Evolutionary conservation across 1,140 invertebrate genomes (phyloP), one percentile per base, ranked within the genome.

Genomic region (Aphidius ervi): DNA sequence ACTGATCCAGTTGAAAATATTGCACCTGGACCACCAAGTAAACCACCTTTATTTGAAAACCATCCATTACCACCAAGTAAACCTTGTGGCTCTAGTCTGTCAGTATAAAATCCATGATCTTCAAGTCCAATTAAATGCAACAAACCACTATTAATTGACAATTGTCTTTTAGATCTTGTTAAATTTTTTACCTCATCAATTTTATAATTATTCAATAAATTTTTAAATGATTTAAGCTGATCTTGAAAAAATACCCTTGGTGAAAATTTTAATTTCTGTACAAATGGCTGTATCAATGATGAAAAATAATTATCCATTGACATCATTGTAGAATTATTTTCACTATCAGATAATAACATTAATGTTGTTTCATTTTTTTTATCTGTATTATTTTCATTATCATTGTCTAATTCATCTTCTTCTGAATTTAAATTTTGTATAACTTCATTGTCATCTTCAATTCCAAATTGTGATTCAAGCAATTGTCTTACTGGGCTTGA

Each of bases 1-100:
- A 76, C 46, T 56, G 71, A 73, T 4, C 75, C 74, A 0, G 75
- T 75, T 0, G 75, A 76, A 0, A 75, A 45, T 65, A 75, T 68
- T 1, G 72, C 72, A 3, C 74, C 75, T 9, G 75, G 74, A 6
- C 71, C 74, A 6, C 74, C 74, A 1, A 76, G 62, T 56, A 77
- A 66, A 8, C 74, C 74, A 2, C 74, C 75, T 47, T 77, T 76
- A 46, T 76, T 76, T 4, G 74, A 67, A 31, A 76, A 68, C 74
- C 74, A 77, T 10, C 74, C 74, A 42, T 77, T 77, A 6, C 75
- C 75, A 9, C 66, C 68, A 20, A 76, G 62, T 56, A 76, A 67
- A 6, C 74, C 74, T n/a, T 65, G 70, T 1, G 70, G 67, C n/a
- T 75, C 70, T 5, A 70, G 39, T 8, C 71, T 62, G 23, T 70